Evolutionary conservation across 2,888 invertebrate genomes (phyloP), one percentile per base, ranked within the genome.

Genomic region (Helleia helle): DNA sequence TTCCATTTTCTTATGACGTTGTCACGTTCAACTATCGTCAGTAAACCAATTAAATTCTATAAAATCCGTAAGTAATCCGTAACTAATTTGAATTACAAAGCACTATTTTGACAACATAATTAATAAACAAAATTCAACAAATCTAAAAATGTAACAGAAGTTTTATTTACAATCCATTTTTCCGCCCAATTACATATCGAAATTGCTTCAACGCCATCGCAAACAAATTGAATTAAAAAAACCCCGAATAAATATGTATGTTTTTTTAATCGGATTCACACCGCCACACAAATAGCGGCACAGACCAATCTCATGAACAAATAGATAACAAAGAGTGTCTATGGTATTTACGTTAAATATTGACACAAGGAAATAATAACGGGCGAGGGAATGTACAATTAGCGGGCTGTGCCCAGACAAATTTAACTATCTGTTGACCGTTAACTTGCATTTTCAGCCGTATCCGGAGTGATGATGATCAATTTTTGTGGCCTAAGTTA

Each of bases 121-220:
- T n/a, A n/a, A n/a, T n/a, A n/a, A n/a, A n/a, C n/a, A n/a, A n/a
- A n/a, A n/a, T n/a, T n/a, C n/a, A n/a, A 8, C 8, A 11, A 18
- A 34, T 34, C 18, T 17, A 12, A 12, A 31, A 17, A 31, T 25
- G 31, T 31, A 31, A 15, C 31, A 25, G 14, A 3, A 8, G 15
- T 17, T 15, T 31, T 36, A 31, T 34, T 31, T 26, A 40, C 26
- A 31, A 26, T 31, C 25, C 36, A 34, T 40, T 40, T 22, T 40
- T 26, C 31, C 18, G 9, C 25, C 9, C 31, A 17, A 40, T 40
- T 40, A 40, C 26, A 40, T 17, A 40, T 40, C 31, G 40, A 6
- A 40, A 40, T 40, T 40, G 40, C 40, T 40, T 40, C 15, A 31
- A 17, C 40, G 17, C 40, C 34, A 40, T 14, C 14, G 17, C 31